Evolutionary conservation across 2,797 vertebrate genomes (phyloP), one percentile per base, ranked within the genome.

Genomic region (Miichthys miiuy): DNA sequence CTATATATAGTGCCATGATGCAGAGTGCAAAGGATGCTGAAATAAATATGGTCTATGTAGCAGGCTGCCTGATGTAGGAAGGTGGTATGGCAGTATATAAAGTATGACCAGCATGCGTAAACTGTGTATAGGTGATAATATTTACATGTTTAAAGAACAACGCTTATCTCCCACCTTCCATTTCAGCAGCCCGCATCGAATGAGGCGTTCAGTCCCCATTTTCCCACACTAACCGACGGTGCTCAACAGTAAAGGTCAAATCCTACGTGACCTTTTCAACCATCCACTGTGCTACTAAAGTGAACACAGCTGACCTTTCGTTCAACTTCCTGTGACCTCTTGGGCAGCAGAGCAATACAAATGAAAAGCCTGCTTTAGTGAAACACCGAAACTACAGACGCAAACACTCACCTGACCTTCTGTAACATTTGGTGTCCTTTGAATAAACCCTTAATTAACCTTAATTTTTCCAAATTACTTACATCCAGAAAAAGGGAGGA

Each of bases 271-370:
- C 86, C 91, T 93, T 92, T 90, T 90, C 87, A 88, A 88, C 48
- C 50, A 23, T 78, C 74, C 64, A 47, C 77, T 81, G 79, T 65
- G 70, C 85, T 77, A 79, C 85, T 50, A 80, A 80, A 87, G 62
- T 27, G 52, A 89, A 89, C 85, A 75, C 68, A 13, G 51, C 46
- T 82, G 85, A 93, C 93, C 89, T 93, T 95, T 93, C 55, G 2
- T 70, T 91, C 72, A 89, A 87, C 89, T 88, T 63, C 50, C 10
- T 25, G 71, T 89, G 88, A 91, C 88, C 83, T 93, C 88, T 72
- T 17, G 54, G 57, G 74, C 56, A 67, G 61, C 50, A 41, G 63
- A 81, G 50, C 55, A 50, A 75, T 41, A 76, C 30, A 68, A 75
- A 76, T 21, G 25, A 72, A 81, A 68, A 57, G 27, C n/a, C 27